Base-by-base conservation (phyloP, 2,888 invertebrate species). In the Latrodectus hesperus region DNA sequence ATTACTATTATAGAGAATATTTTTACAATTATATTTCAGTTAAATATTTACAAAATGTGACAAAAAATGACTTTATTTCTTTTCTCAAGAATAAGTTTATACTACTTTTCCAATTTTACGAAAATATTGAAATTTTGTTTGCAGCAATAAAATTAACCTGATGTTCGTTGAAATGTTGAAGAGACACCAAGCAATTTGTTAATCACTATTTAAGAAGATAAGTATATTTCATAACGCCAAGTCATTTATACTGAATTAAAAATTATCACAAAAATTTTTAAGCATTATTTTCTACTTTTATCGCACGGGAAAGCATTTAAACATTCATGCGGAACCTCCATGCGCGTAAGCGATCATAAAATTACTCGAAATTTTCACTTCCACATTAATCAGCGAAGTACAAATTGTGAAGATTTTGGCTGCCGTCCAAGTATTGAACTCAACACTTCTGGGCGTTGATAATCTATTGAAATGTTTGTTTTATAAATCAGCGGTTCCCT, bases 241-340 rank as follows among this genome's bases (percentile, higher is more conserved):
- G 83, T 70, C 55, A 83, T 76, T 83, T 83, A 83, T 76, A 81
- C 73, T 64, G 65, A 60, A 72, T 22, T 71, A 76, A 65, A 83
- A 83, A 76, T 83, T 83, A 76, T 83, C 51, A 38, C 82, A 55
- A 76, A 71, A 71, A 83, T 77, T 83, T 71, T 75, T 53, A 51
- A 71, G 83, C 64, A 76, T 77, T 76, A 76, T 83, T 83, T 77
- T 77, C 70, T 65, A 72, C 52, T 71, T 75, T 76, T 83, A 70
- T 49, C 60, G 60, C 70, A 60, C 52, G 26, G 68, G 60, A 82
- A 75, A 76, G 71, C 83, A 83, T 83, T 84, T 77, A 84, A 84
- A 84, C 84, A 84, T 84, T 84, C 84, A 77, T 84, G 67, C 26
- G 70, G 49, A 83, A 68, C 75, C 75, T 68, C 71, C 83, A 76